phyloP scores from a whole-genome alignment of 1,140 invertebrate species.

The Rhagoletis zephyria region DNA sequence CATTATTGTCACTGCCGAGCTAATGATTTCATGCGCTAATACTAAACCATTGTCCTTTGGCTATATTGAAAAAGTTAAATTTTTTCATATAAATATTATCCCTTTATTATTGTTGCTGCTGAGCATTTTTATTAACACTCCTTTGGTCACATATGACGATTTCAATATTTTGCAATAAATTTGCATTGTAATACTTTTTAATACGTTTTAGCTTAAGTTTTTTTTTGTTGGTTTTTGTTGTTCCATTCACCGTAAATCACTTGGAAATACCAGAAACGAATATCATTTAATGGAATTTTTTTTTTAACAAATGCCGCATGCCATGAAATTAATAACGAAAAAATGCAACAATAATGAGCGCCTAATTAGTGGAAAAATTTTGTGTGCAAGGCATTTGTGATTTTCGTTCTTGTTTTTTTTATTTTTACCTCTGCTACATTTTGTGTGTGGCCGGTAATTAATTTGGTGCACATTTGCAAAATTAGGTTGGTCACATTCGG shows the following conservation, averaged over 20 bases:
- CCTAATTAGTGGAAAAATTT: slow-evolving; percentile 49
- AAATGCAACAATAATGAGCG: slow-evolving; percentile 23
- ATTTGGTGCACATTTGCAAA: slow-evolving; percentile 49
- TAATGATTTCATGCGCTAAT: slow-evolving; percentile 40
- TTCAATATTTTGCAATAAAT: slow-evolving; percentile 36
- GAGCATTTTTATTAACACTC: slow-evolving; percentile 33
- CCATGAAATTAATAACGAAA: background rate
- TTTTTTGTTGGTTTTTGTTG: background rate
- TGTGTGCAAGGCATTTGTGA: slow-evolving; percentile 26
- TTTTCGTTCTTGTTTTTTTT: background rate
- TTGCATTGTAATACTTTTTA: slow-evolving; percentile 41
- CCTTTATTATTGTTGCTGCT: slow-evolving; percentile 18
- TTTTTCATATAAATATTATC: slow-evolving; percentile 23
- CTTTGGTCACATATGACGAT: slow-evolving; percentile 37
- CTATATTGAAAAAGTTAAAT: background rate
- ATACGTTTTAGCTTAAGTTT: slow-evolving; percentile 10
- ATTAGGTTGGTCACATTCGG: slow-evolving; percentile 42
- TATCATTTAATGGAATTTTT: background rate
- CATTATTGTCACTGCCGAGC: background rate
- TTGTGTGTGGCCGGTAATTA: slow-evolving; percentile 40
- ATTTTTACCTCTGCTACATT: background rate
- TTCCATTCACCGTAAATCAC: slow-evolving; percentile 7
- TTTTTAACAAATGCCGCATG: background rate
- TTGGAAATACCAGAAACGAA: background rate
- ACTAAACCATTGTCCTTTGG: background rate